Percentiles rank a stretch among this genome's conserved stretches.
Conservation (phyloP, 2,888 invertebrate genomes). For the Elysia crispata region DNA sequence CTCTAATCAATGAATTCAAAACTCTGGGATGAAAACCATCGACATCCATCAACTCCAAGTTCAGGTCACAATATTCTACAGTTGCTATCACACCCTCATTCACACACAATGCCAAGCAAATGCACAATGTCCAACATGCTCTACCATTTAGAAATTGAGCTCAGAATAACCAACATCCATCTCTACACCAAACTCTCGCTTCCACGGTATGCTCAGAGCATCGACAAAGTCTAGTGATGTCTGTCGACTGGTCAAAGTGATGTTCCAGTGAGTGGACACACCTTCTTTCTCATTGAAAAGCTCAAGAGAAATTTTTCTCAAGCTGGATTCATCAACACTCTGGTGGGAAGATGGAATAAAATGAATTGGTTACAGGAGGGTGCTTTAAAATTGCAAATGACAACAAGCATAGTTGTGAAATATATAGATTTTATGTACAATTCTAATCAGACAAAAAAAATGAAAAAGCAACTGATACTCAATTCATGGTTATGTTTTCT, state of each 20-base stretch:
- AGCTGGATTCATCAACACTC: constrained; percentile 43
- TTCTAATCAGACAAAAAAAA: too few relatives aligned
- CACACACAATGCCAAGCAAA: not conserved
- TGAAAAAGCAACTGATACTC: too few relatives aligned
- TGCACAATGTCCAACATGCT: not conserved
- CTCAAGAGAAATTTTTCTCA: constrained; percentile 34
- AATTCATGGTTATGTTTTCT: too few relatives aligned
- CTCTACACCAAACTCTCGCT: constrained; percentile 69
- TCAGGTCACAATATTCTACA: too few relatives aligned
- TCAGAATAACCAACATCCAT: constrained; percentile 59
- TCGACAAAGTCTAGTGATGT: constrained; percentile 64
- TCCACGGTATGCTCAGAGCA: constrained; percentile 69
- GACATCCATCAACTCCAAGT: too few relatives aligned
- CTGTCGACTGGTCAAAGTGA: constrained; percentile 65
- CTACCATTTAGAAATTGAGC: constrained; percentile 10
- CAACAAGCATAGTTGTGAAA: too few relatives aligned
- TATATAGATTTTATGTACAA: too few relatives aligned
- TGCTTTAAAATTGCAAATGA: too few relatives aligned
- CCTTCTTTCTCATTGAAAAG: constrained; percentile 67
- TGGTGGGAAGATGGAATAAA: constrained; percentile 21
- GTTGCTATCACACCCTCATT: too few relatives aligned
- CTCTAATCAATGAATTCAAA: too few relatives aligned
- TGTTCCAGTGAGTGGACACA: constrained; percentile 63
- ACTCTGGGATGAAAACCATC: too few relatives aligned
- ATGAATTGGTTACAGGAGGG: not conserved